These are phyloP conservation scores for Nymphalis urticae DNA, from an alignment of 2,888 invertebrate genomes.

Conservation along the genomic window DNA sequence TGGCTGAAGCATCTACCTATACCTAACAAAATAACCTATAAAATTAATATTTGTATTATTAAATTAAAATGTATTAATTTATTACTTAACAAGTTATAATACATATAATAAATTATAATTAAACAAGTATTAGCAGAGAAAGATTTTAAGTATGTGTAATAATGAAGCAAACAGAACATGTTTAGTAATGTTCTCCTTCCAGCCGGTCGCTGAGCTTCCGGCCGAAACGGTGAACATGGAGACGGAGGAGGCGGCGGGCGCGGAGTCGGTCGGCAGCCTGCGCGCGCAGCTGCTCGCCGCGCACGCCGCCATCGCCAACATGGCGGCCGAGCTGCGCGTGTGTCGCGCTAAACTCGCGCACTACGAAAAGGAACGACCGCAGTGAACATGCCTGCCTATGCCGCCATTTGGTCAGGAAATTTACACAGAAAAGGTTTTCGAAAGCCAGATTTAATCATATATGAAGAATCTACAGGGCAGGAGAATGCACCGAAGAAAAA, in stretches of 20 bases:
- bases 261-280: constrained; percentile 39
- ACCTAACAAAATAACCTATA: too few species aligned
- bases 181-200: neutral
- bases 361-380: constrained; percentile 57
- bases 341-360: constrained; percentile 42
- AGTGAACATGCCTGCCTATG: neutral
- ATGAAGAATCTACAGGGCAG: too few species aligned
- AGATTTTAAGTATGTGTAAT: too few species aligned
- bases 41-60: too few species aligned
- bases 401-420: neutral
- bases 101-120: too few species aligned
- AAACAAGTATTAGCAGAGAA: too few species aligned
- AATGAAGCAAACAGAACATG: too few species aligned
- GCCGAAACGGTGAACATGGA: neutral
- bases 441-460: too few species aligned
- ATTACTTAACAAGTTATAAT: too few species aligned
- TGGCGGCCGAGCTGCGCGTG: constrained; percentile 43
- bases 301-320: constrained; percentile 45
- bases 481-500: too few species aligned
- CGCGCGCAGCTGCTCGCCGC: constrained; percentile 53
- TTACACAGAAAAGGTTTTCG: neutral
- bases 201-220: neutral
- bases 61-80: too few species aligned
- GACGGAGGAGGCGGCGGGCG: neutral
- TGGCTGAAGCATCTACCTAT: too few species aligned